phyloP scores from a whole-genome alignment of 2,888 invertebrate genomes.

The Eledona agricola region DNA sequence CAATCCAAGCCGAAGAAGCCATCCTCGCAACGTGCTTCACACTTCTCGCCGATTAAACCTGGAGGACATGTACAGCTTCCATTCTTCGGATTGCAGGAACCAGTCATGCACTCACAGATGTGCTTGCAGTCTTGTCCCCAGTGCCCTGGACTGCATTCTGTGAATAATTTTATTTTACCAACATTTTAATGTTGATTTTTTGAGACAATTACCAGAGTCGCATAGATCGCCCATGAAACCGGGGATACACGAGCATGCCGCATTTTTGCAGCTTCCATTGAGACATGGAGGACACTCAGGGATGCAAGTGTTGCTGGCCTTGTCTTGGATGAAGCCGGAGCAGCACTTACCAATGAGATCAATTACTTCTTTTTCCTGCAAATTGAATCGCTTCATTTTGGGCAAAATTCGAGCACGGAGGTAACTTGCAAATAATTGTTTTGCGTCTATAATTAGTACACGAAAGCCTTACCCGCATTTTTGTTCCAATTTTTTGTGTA shows the following conservation, averaged over 20 bases:
- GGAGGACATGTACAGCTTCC: slow-evolving; percentile 74
- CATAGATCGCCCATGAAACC: slow-evolving; percentile 72
- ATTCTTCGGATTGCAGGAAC: slow-evolving; percentile 71
- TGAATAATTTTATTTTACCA: slow-evolving; percentile 42
- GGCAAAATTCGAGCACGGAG: too few relatives aligned
- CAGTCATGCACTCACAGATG: slow-evolving; percentile 71
- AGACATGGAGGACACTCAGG: slow-evolving; percentile 66
- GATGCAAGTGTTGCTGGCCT: slow-evolving; percentile 57
- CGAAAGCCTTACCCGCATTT: too few relatives aligned
- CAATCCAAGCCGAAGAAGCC: slow-evolving; percentile 38
- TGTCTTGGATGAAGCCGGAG: slow-evolving; percentile 73
- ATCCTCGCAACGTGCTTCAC: slow-evolving; percentile 30
- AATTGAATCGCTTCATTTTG: slow-evolving; percentile 3
- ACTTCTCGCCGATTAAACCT: slow-evolving; percentile 70
- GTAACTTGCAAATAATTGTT: too few relatives aligned
- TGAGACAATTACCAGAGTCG: slow-evolving; percentile 52
- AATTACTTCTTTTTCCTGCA: slow-evolving; percentile 74
- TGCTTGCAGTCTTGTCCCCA: slow-evolving; percentile 81
- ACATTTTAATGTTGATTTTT: neutral
- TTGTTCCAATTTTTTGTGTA: too few relatives aligned
- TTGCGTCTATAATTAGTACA: too few relatives aligned
- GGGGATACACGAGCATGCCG: slow-evolving; percentile 71
- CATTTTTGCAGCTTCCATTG: slow-evolving; percentile 60
- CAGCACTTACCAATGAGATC: slow-evolving; percentile 78
- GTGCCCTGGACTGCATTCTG: slow-evolving; percentile 73